phyloP scores from a whole-genome alignment of 2,888 invertebrate species.

The Megaustenia siamemsis region DNA sequence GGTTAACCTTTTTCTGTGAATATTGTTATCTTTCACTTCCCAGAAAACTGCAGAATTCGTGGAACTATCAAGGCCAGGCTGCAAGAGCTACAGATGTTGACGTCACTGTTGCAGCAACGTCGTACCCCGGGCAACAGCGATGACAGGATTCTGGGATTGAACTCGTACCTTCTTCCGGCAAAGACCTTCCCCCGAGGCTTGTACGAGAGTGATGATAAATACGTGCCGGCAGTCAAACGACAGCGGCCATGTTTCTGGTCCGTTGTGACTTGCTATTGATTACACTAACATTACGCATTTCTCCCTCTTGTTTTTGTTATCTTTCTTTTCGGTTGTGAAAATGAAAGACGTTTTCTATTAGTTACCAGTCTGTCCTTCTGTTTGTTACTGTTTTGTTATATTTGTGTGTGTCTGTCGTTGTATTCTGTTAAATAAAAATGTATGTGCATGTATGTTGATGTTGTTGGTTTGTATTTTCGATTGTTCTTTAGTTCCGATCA shows the following conservation, averaged over 20 bases:
- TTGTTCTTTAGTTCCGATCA: too few relatives aligned
- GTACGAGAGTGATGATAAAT: neutral
- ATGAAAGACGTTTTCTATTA: too few relatives aligned
- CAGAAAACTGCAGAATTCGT: too few relatives aligned
- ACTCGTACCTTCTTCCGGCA: neutral
- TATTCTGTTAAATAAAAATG: too few relatives aligned
- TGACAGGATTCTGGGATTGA: neutral
- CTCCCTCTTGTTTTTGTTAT: neutral
- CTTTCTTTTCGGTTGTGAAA: neutral
- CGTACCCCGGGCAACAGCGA: neutral
- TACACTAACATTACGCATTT: neutral
- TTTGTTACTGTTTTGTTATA: too few relatives aligned
- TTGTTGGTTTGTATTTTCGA: too few relatives aligned
- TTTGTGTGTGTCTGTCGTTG: too few relatives aligned
- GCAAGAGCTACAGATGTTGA: neutral
- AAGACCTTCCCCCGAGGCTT: neutral
- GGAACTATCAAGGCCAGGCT: neutral
- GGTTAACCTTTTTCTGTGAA: too few relatives aligned
- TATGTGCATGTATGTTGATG: too few relatives aligned
- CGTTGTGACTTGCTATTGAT: neutral
- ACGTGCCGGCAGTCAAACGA: neutral
- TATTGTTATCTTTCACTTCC: too few relatives aligned
- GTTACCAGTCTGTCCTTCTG: too few relatives aligned
- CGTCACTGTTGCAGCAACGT: neutral
- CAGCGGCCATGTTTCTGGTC: conserved; percentile 16